Conservation (phyloP, 2,888 invertebrate genomes). For the Acanthoscelides obtectus region DNA sequence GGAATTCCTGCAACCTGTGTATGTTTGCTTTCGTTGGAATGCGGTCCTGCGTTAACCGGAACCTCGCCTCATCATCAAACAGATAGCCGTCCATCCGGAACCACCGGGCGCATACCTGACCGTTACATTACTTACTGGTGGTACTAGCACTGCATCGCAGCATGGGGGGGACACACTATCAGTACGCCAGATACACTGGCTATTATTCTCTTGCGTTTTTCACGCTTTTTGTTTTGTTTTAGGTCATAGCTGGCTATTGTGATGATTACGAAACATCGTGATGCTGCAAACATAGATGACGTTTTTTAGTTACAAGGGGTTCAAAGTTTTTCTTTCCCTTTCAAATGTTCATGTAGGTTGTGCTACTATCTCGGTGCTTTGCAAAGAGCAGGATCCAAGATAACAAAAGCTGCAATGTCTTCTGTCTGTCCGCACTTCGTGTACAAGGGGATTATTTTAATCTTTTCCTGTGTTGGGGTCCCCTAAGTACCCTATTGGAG, state of each 20-base stretch:
- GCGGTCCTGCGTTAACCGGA: conserved; percentile 29
- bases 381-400: too few relatives aligned
- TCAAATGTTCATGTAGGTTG: too few relatives aligned
- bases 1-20: too few relatives aligned
- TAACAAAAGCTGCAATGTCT: too few relatives aligned
- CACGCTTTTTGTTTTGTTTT: neutral
- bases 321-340: too few relatives aligned
- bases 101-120: conserved; percentile 19
- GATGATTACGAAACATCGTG: neutral
- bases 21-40: conserved; percentile 4
- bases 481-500: too few relatives aligned
- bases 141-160: neutral
- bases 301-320: too few relatives aligned
- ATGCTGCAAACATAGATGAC: neutral
- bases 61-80: conserved; percentile 34
- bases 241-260: neutral
- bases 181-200: neutral
- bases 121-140: conserved; percentile 1
- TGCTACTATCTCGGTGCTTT: too few relatives aligned
- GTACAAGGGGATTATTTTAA: too few relatives aligned
- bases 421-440: too few relatives aligned
- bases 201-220: neutral
- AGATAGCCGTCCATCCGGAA: conserved; percentile 32
- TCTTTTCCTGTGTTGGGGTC: too few relatives aligned
- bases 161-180: neutral